Base-by-base conservation (phyloP, 2,888 invertebrate species). In the Meloe dianella region DNA sequence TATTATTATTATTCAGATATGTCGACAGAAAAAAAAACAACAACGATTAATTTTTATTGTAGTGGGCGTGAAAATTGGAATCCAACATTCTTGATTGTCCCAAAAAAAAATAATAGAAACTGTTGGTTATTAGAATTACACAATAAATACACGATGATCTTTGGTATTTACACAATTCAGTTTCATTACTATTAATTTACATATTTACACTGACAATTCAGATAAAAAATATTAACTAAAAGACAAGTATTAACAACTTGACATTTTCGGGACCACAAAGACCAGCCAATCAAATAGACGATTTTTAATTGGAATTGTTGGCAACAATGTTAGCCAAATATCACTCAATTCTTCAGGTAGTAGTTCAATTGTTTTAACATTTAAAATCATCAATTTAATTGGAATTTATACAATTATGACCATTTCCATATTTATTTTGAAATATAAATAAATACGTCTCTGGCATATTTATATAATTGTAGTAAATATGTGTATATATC, bases 11-110 rank as follows among this genome's bases (percentile, higher is more conserved):
- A 10, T 24, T 29, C 41, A 27, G 27, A 24, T 51, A 51, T 32
- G 57, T 32, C 24, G 66, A 70, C 67, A 65, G 61, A 63, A 35
- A 35, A 51, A 61, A 70, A 61, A 66, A 71, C 24, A 66, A 70
- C 66, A n/a, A 66, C 64, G 67, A 68, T 64, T 62, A 71, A 58
- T 67, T 67, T 67, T 69, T 70, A 71, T 73, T 75, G 70, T 71
- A 73, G 66, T 66, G 57, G 30, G 59, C 24, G 54, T 29, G 32
- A 38, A 54, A 75, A 70, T 67, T 63, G 58, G 77, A 60, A n/a
- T 54, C 32, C 35, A 64, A 61, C 56, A 54, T 63, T 56, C 63
- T 41, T 58, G 30, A 30, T 6, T 30, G 9, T 30, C 27, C 27
- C 27, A 27, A 27, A 27, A 27, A 27, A 3, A 30, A 30, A 1